Evolutionary conservation across 2,888 invertebrate genomes (phyloP).

Genomic region (Pharmacophagus antenor): DNA sequence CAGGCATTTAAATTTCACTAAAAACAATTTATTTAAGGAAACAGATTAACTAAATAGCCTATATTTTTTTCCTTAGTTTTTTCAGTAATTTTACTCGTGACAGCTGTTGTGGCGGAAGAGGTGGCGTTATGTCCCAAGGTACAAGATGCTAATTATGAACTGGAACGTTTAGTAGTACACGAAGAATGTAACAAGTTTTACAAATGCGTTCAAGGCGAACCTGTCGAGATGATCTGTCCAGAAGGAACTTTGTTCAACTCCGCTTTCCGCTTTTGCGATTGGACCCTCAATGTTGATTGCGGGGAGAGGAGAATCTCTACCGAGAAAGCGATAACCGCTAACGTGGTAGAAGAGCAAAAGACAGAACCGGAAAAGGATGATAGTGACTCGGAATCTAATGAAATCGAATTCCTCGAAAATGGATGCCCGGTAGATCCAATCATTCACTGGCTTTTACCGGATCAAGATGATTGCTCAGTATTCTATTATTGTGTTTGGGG

Average conservation of each 20-base stretch:
- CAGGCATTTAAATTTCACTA: neutral
- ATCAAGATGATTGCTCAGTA: conserved; percentile 50
- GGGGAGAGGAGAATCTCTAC: conserved; percentile 38
- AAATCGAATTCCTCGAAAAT: conserved; percentile 49
- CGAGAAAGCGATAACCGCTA: conserved; percentile 18
- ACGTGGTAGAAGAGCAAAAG: conserved; percentile 3
- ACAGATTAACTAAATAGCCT: neutral
- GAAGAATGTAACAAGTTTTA: conserved; percentile 43
- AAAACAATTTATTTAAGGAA: neutral
- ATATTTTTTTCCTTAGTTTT: conserved; percentile 6
- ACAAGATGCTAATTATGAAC: conserved; percentile 20
- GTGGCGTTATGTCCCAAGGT: conserved; percentile 15
- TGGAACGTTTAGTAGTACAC: conserved; percentile 33
- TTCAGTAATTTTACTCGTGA: conserved; percentile 18
- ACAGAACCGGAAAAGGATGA: neutral
- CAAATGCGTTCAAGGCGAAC: conserved; percentile 81
- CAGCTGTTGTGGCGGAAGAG: conserved; percentile 18
- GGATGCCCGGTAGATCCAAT: conserved; percentile 62
- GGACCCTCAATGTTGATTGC: conserved; percentile 78
- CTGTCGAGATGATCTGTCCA: conserved; percentile 77
- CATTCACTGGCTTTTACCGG: conserved; percentile 61
- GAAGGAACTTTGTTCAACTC: conserved; percentile 74
- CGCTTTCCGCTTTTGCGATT: conserved; percentile 75
- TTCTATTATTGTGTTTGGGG: conserved; percentile 71
- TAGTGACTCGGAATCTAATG: conserved; percentile 11